phyloP scores from a whole-genome alignment of 2,797 vertebrate species.

The Eulemur rubriventer region DNA sequence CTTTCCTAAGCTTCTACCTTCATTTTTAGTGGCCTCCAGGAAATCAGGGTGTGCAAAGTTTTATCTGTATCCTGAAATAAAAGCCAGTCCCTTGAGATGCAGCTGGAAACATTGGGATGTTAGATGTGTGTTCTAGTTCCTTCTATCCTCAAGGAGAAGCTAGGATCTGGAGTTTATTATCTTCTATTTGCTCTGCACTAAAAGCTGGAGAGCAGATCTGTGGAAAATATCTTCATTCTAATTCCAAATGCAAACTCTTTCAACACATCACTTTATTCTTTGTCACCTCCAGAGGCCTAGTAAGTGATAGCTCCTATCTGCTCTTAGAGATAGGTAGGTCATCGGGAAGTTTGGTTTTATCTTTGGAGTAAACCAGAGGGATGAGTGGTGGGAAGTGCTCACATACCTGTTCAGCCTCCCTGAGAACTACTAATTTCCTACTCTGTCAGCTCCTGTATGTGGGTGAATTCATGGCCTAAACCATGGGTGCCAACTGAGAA shows the following conservation, averaged over 20 bases:
- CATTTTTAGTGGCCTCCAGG: background rate
- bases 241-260: too few relatives aligned
- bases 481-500: background rate
- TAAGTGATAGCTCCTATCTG: background rate
- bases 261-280: background rate
- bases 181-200: background rate
- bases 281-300: too few relatives aligned
- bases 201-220: background rate
- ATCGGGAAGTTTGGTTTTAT: background rate
- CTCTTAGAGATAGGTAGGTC: background rate
- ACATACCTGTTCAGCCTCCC: background rate
- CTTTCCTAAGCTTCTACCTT: background rate
- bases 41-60: background rate
- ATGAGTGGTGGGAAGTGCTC: background rate
- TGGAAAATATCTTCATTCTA: background rate
- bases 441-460: background rate
- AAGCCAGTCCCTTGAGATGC: background rate
- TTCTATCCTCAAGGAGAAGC: background rate
- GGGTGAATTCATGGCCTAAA: too few relatives aligned
- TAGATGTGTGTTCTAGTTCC: background rate
- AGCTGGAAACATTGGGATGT: background rate
- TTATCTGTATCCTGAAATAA: background rate
- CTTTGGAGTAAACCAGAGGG: background rate
- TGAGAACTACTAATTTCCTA: background rate
- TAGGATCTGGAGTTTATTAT: background rate